phyloP scores from a whole-genome alignment of 2,113 vertebrate species.

The Vimba vimba region DNA sequence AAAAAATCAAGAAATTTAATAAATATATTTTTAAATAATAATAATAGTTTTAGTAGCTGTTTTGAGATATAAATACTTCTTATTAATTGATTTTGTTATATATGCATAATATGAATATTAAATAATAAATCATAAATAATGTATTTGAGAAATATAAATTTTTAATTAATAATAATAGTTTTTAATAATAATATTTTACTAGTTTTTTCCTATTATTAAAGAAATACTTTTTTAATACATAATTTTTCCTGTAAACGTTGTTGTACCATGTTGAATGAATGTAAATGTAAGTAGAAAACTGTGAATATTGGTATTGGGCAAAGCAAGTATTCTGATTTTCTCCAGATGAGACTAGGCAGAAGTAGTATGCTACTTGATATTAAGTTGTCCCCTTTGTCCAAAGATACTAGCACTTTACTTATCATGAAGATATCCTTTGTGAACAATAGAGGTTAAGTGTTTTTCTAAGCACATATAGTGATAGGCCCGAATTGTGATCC shows the following conservation, averaged over 20 bases:
- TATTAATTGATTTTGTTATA: too few species aligned
- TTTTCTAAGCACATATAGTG: neutral
- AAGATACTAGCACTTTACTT: slow-evolving; percentile 5
- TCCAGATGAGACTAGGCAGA: neutral
- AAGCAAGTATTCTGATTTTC: neutral
- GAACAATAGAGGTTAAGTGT: neutral
- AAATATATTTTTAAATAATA: neutral
- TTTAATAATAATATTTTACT: too few species aligned
- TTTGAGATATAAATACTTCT: neutral
- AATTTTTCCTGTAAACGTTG: neutral
- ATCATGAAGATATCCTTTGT: slow-evolving; percentile 11
- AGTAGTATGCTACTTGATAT: slow-evolving; percentile 4
- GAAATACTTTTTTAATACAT: neutral
- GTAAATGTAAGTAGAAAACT: neutral
- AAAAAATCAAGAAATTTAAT: neutral
- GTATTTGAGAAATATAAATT: too few species aligned
- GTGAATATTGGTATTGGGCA: neutral
- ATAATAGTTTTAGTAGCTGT: neutral
- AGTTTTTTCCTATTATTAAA: too few species aligned
- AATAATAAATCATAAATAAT: too few species aligned
- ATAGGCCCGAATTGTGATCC: neutral
- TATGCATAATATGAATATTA: too few species aligned
- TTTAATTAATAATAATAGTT: too few species aligned
- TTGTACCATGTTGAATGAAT: neutral
- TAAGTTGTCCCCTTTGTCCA: neutral